Conservation (phyloP, 2,797 vertebrate genomes). For the Salmo trutta region DNA sequence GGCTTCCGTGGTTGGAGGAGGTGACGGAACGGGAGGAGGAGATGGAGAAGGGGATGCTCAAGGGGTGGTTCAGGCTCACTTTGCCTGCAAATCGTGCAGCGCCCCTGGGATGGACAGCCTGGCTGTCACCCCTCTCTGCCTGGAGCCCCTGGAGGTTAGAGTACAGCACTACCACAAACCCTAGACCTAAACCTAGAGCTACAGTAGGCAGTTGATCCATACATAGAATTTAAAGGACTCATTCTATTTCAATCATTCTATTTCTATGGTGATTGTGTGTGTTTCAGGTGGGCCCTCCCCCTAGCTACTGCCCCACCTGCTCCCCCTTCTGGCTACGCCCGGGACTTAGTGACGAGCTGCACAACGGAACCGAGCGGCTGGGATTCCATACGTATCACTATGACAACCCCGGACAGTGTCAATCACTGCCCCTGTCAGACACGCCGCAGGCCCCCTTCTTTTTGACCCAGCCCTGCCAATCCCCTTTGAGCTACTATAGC, state of each 20-base stretch:
- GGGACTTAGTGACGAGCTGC: constrained; percentile 77
- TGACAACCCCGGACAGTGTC: constrained; percentile 79
- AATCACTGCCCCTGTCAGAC: constrained; percentile 67
- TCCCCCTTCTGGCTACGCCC: constrained; percentile 84
- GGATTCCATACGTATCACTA: constrained; percentile 83
- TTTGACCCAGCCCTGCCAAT: not conserved
- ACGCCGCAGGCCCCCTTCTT: constrained; percentile 70
- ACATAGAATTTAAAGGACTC: not conserved
- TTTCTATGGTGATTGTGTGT: not conserved
- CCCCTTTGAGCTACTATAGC: constrained; percentile 78
- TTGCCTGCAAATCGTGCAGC: constrained; percentile 88
- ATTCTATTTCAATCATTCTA: not conserved
- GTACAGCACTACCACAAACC: not conserved
- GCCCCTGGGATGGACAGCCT: constrained; percentile 81
- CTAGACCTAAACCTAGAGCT: not conserved
- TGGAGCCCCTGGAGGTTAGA: constrained; percentile 60
- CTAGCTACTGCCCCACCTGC: constrained; percentile 81
- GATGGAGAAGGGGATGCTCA: not conserved
- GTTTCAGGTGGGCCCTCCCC: constrained; percentile 35
- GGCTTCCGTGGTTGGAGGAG: constrained; percentile 63
- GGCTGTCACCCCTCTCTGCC: constrained; percentile 66
- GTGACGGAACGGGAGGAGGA: not conserved
- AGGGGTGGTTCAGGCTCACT: constrained; percentile 68
- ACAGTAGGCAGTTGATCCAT: not conserved
- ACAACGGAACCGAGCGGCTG: constrained; percentile 86